Evolutionary conservation across 2,888 invertebrate genomes (phyloP).

Genomic region (Chymomyza fuscimana): DNA sequence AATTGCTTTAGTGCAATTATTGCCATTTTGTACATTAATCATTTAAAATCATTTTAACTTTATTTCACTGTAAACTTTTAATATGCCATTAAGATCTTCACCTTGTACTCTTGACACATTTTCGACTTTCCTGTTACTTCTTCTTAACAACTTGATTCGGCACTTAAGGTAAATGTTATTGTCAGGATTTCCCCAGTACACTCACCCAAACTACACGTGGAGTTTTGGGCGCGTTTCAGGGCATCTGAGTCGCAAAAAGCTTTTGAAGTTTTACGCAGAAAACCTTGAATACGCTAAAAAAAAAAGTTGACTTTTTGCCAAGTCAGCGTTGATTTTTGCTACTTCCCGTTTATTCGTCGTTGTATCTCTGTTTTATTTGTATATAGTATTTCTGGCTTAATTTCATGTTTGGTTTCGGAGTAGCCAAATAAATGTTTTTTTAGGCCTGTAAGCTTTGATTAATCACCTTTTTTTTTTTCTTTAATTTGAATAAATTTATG

Average conservation of each 20-base stretch:
- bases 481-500: constrained; percentile 1
- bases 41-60: neutral
- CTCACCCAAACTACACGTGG: constrained; percentile 6
- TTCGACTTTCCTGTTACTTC: neutral
- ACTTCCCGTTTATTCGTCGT: constrained; percentile 15
- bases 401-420: neutral
- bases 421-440: neutral
- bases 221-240: constrained; percentile 36
- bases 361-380: neutral
- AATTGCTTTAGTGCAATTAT: too few relatives aligned
- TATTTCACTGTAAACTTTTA: neutral
- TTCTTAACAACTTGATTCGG: constrained; percentile 17
- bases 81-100: constrained; percentile 1
- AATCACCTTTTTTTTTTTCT: neutral
- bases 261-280: constrained; percentile 37
- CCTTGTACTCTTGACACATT: constrained; percentile 4
- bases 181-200: constrained; percentile 53
- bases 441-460: constrained; percentile 8
- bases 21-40: neutral
- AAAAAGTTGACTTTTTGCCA: constrained; percentile 33
- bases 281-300: constrained; percentile 49
- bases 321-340: constrained; percentile 21
- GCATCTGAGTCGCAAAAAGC: constrained; percentile 23
- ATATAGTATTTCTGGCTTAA: neutral
- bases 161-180: constrained; percentile 22